Evolutionary conservation across 2,797 vertebrate species (phyloP), one percentile per base, ranked within the genome.

Genomic region (Catharus ustulatus): DNA sequence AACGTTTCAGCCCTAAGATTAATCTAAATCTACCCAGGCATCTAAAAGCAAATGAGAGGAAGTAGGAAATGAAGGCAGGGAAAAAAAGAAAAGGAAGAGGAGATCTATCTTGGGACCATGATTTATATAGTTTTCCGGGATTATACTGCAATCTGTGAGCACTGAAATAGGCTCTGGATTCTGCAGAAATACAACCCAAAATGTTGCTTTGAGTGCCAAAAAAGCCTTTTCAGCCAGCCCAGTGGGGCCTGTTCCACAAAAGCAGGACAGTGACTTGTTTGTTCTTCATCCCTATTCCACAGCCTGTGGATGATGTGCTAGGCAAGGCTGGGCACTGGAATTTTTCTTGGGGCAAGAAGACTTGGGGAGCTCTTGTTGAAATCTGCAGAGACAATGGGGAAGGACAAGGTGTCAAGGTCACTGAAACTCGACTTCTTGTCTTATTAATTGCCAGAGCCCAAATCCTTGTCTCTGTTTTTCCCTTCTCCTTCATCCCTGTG

Each of bases 11-110:
- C 48, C 77, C 48, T 71, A 68, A 81, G 38, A 81, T 95, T 96
- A 96, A 95, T 95, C 83, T 92, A 87, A 96, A 90, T 86, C 76
- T 90, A 94, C 51, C 45, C 85, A 97, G 80, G 63, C 84, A 71
- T 95, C 95, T 87, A 88, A 94, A 93, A 83, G 63, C 59, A 94
- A 94, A 90, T 75, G 75, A 87, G 77, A 93, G 85, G 88, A 92
- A 93, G 73, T 66, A 59, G 87, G 92, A 92, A 92, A 87, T 72
- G 73, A 92, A 90, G 40, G 46, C 59, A 81, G 43, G 4, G 46
- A 5, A 32, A 71, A 69, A 81, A 57, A 58, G 5, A 1, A 5
- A 4, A 34, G 59, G 40, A 84, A 87, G 63, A 86, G 14, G 43
- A 69, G 62, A 57, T 85, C 45, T 83, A 49, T 80, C 76, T 87